Base-by-base conservation (phyloP, 2,888 invertebrate species). In the Anticlea derivata region DNA sequence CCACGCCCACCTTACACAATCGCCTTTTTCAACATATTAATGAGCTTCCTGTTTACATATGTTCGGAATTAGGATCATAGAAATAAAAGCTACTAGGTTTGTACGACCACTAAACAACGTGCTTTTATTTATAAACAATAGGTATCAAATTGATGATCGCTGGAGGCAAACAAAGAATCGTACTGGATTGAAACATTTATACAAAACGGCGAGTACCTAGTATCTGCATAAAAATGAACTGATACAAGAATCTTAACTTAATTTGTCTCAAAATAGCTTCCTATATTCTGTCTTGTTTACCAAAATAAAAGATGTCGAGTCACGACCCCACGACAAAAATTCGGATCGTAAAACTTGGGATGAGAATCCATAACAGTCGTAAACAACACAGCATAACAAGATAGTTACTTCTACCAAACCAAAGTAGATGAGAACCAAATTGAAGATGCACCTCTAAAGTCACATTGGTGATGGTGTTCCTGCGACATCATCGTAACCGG, bases 1-100 rank as follows among this genome's bases (percentile, higher is more conserved):
- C 63, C 83, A 80, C 85, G 63, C 86, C 86, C 78, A 81, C 83
- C 60, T n/a, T 65, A 78, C 78, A 78, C 80, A 80, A 79, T 83
- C 78, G 63, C 70, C 71, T 69, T 73, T 77, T 82, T 78, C 73
- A 68, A 78, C 73, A 79, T 65, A n/a, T n/a, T n/a, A n/a, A 71
- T 58, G 61, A 66, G 70, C 77, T 86, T 86, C 88, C 88, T 84
- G 86, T 84, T 77, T 82, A n/a, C n/a, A 3, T 17, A 76, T 63
- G 68, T 58, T 59, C 65, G 62, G 50, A 68, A 65, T 67, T 66
- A 68, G 66, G 54, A 54, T 55, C 60, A 63, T 63, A 66, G 58
- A 65, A 68, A 69, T 64, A 60, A 43, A 40, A 46, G 33, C 33
- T 43, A 37, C 24, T 17, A 17, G 4, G n/a, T n/a, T n/a, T n/a